These are phyloP conservation scores for Herminia tarsipennalis DNA, from an alignment of 2,888 invertebrate species.

Conservation along the genomic window DNA sequence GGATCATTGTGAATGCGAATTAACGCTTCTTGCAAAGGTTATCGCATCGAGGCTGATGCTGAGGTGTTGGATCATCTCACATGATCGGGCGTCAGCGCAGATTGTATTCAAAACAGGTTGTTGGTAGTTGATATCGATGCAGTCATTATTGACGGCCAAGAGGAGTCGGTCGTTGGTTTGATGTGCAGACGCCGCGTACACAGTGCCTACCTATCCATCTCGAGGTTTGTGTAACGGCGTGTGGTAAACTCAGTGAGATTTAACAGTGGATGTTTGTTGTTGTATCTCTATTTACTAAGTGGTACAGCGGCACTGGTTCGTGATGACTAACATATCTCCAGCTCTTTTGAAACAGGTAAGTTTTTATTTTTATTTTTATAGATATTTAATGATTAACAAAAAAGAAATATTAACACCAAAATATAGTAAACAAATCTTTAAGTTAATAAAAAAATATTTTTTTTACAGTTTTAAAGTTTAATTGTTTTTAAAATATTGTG, in stretches of 20 bases:
- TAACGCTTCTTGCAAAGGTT: conserved; percentile 18
- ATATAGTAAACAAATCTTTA: too few relatives aligned
- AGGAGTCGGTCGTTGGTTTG: conserved; percentile 45
- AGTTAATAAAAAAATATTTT: too few relatives aligned
- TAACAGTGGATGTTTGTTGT: conserved; percentile 15
- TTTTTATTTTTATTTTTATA: conserved; percentile 10
- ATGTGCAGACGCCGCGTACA: conserved; percentile 11
- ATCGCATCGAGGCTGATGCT: conserved; percentile 16
- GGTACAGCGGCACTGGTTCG: conserved; percentile 3
- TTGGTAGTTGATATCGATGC: conserved; percentile 40
- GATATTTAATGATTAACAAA: too few relatives aligned
- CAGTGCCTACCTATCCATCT: too few relatives aligned
- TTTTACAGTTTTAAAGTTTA: too few relatives aligned
- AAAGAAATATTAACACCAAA: too few relatives aligned
- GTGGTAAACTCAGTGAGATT: conserved; percentile 7
- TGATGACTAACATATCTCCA: conserved; percentile 59
- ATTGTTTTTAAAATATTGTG: too few relatives aligned
- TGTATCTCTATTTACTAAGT: conserved; percentile 9
- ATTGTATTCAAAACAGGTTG: conserved; percentile 51
- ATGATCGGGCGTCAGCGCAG: conserved; percentile 48
- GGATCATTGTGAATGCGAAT: conserved; percentile 2
- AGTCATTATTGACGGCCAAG: conserved; percentile 50
- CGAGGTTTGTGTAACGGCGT: conserved; percentile 17
- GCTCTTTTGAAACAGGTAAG: conserved; percentile 72
- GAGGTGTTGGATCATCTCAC: conserved; percentile 47